These are phyloP conservation scores for Aphelenchoides fujianensis DNA, from an alignment of 1,140 invertebrate species.

Conservation along the genomic window DNA sequence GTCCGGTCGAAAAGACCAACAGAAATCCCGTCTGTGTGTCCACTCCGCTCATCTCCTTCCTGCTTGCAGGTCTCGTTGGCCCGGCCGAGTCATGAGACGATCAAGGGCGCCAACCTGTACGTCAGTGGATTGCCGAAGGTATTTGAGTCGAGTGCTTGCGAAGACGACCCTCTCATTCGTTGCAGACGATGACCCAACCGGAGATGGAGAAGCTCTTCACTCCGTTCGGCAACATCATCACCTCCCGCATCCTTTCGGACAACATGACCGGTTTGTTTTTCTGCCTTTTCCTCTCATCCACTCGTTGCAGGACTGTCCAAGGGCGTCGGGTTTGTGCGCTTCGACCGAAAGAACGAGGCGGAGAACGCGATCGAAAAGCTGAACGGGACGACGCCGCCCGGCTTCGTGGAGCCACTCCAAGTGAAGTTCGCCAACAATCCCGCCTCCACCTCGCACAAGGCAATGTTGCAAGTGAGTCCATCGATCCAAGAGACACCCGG, in stretches of 20 bases:
- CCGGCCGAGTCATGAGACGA: slow-evolving; percentile 93
- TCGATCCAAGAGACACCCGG: neutral
- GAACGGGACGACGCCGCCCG: slow-evolving; percentile 91
- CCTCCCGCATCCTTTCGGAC: slow-evolving; percentile 94
- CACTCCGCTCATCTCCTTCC: too few relatives aligned
- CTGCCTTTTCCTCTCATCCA: slow-evolving; percentile 25
- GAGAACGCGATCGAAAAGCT: slow-evolving; percentile 94
- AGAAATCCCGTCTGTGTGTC: too few relatives aligned
- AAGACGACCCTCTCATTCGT: too few relatives aligned
- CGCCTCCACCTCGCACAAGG: slow-evolving; percentile 29
- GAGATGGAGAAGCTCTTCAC: slow-evolving; percentile 93
- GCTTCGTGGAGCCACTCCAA: slow-evolving; percentile 91
- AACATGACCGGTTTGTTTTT: slow-evolving; percentile 80
- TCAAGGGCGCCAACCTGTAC: slow-evolving; percentile 98
- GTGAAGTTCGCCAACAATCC: slow-evolving; percentile 96
- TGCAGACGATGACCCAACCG: slow-evolving; percentile 93
- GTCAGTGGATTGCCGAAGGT: slow-evolving; percentile 95
- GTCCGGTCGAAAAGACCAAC: too few relatives aligned
- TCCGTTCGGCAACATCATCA: slow-evolving; percentile 94
- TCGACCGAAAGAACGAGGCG: slow-evolving; percentile 93
- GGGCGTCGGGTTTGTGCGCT: slow-evolving; percentile 97
- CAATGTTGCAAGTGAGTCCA: slow-evolving; percentile 25
- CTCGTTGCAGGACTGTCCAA: slow-evolving; percentile 81
- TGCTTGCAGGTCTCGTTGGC: slow-evolving; percentile 87
- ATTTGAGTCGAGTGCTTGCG: too few relatives aligned